Base-by-base conservation (phyloP, 2,113 vertebrate species). In the Machaerirhynchus nigripectus region DNA sequence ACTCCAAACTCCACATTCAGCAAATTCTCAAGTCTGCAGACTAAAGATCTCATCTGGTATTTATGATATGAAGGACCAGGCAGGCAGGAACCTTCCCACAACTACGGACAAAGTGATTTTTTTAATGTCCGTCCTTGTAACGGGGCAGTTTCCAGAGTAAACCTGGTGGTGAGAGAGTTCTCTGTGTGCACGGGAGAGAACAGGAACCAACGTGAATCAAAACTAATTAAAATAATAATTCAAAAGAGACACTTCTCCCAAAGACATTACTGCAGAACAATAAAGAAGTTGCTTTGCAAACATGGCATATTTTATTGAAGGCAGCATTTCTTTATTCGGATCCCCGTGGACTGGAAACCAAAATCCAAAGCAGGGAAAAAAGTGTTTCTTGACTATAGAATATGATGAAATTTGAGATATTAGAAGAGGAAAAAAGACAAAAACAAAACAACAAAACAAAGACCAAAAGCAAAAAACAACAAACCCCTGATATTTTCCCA, bases 171-270 rank as follows among this genome's bases (percentile, higher is more conserved):
- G 3, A 93, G 87, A 47, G 24, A 67, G 40, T 81, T 89, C 61
- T n/a, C 44, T 33, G 60, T 13, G 46, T 33, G 71, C 73, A 86
- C 11, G 6, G 73, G 42, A 80, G 82, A 92, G 37, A 90, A 47
- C 13, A 60, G 78, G 11, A 90, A 56, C 23, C 44, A 81, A 89
- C 20, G 33, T 81, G 90, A 91, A 95, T 76, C 50, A 57, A 91
- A 96, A 49, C 63, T 94, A 96, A 97, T 96, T 96, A 96, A 96
- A 97, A 89, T 73, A 87, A 86, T 95, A 92, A 96, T 42, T 95
- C 83, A 95, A 94, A 70, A 90, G 83, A 81, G 88, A 67, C 49
- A 61, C 17, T 86, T 84, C 85, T 57, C 84, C 88, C 85, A 87
- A 90, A 86, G 75, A 84, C 12, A 37, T 15, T 65, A 74, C 23